These are phyloP conservation scores for Alitta virens DNA, from an alignment of 2,888 invertebrate genomes.

Conservation along the genomic window DNA sequence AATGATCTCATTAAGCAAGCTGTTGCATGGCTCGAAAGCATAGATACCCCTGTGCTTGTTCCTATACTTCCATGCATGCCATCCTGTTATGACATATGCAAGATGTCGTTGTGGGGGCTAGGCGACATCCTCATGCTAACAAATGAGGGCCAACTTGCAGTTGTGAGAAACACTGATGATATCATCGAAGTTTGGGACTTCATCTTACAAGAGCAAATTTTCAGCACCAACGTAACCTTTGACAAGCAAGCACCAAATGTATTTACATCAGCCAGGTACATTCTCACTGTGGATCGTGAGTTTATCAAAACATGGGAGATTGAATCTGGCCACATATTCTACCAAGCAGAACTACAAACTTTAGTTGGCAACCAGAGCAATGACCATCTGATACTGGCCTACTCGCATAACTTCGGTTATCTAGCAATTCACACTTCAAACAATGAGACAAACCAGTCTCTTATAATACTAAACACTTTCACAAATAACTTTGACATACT, in stretches of 20 bases:
- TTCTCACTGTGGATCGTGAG: slow-evolving; percentile 9
- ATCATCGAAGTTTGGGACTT: slow-evolving; percentile 25
- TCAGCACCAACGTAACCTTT: slow-evolving; percentile 9
- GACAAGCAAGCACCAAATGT: slow-evolving; percentile 23
- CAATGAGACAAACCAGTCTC: slow-evolving; percentile 22
- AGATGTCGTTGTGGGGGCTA: slow-evolving; percentile 17
- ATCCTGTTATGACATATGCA: slow-evolving; percentile 16
- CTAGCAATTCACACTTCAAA: slow-evolving; percentile 20
- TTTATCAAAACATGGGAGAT: slow-evolving; percentile 22
- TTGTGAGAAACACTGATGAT: slow-evolving; percentile 22
- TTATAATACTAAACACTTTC: slow-evolving; percentile 16
- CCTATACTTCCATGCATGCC: slow-evolving; percentile 22
- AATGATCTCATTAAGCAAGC: slow-evolving; percentile 3
- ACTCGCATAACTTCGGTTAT: slow-evolving; percentile 14
- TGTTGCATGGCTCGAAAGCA: not conserved
- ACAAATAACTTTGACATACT: not conserved
- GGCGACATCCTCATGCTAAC: slow-evolving; percentile 14
- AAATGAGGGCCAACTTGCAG: slow-evolving; percentile 13
- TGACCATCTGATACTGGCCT: slow-evolving; percentile 7
- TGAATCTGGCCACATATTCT: slow-evolving; percentile 7
- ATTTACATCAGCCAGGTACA: slow-evolving; percentile 2
- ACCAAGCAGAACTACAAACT: slow-evolving; percentile 5
- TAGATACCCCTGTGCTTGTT: slow-evolving; percentile 4
- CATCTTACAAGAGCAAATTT: slow-evolving; percentile 15
- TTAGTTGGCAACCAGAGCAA: slow-evolving; percentile 5